phyloP scores from a whole-genome alignment of 2,113 vertebrate species.

The Tenebrosternarchus preto region DNA sequence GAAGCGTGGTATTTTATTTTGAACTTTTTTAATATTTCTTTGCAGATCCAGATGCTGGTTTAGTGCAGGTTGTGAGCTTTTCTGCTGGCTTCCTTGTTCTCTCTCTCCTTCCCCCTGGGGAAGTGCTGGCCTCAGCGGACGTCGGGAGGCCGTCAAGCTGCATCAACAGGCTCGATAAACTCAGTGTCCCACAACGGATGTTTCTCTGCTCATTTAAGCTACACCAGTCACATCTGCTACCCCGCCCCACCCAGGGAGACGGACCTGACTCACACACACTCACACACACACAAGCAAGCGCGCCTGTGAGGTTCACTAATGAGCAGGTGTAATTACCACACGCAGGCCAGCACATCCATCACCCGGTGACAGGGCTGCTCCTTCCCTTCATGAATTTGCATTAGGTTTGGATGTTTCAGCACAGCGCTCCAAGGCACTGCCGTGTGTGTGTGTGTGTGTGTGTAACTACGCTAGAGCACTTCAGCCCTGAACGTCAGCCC shows the following conservation, averaged over 20 bases:
- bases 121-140: constrained; percentile 19
- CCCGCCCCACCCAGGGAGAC: not conserved
- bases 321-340: constrained; percentile 56
- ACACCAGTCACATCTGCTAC: constrained; percentile 34
- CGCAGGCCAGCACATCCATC: constrained; percentile 54
- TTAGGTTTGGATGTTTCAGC: constrained; percentile 38
- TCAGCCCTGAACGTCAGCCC: too few relatives aligned
- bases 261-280: not conserved
- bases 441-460: too few relatives aligned
- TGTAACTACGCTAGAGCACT: not conserved
- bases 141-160: constrained; percentile 11
- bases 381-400: constrained; percentile 53
- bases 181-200: constrained; percentile 6
- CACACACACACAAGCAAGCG: constrained; percentile 8
- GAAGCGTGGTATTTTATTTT: not conserved
- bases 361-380: constrained; percentile 45
- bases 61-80: not conserved
- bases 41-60: not conserved
- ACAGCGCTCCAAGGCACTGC: not conserved
- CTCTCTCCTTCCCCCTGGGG: not conserved
- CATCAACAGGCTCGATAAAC: constrained; percentile 21
- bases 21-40: not conserved
- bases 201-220: constrained; percentile 47
- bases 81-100: not conserved
- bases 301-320: constrained; percentile 63